Evolutionary conservation across 2,888 invertebrate genomes (phyloP).

Genomic region (Tineola bisselliella): DNA sequence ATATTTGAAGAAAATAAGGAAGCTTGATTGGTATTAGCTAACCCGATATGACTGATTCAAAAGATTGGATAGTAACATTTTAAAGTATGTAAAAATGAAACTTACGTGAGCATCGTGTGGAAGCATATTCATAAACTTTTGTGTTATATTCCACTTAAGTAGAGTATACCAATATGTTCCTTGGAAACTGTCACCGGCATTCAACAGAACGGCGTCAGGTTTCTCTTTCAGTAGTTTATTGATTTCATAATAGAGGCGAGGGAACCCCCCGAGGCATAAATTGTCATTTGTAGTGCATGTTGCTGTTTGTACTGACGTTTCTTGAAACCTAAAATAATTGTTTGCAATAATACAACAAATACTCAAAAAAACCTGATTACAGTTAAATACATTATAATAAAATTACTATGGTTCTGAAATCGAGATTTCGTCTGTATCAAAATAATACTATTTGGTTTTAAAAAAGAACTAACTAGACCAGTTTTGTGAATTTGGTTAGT

Average conservation of each 20-base stretch:
- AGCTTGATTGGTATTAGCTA: too few species aligned
- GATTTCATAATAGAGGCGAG: constrained; percentile 70
- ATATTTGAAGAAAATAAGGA: too few species aligned
- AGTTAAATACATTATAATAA: neutral
- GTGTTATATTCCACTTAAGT: constrained; percentile 78
- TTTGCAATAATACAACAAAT: too few species aligned
- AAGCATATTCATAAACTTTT: constrained; percentile 78
- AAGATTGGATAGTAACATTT: too few species aligned
- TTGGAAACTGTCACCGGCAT: constrained; percentile 87
- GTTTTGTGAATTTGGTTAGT: neutral
- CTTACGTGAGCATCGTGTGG: constrained; percentile 81
- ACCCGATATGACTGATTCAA: too few species aligned
- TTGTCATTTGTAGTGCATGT: constrained; percentile 62
- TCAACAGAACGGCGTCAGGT: constrained; percentile 73
- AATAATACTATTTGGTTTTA: neutral
- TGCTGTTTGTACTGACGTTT: constrained; percentile 65
- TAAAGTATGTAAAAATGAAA: too few species aligned
- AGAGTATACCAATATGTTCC: constrained; percentile 87
- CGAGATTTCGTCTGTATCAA: too few species aligned
- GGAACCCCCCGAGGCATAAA: constrained; percentile 75
- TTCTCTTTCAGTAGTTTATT: constrained; percentile 51
- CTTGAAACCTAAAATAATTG: constrained; percentile 69
- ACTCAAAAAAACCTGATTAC: too few species aligned
- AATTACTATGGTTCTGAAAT: too few species aligned
- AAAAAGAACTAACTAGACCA: neutral